Evolutionary conservation across 2,113 vertebrate species (phyloP), one percentile per base, ranked within the genome.

Genomic region (Seriola aureovittata): DNA sequence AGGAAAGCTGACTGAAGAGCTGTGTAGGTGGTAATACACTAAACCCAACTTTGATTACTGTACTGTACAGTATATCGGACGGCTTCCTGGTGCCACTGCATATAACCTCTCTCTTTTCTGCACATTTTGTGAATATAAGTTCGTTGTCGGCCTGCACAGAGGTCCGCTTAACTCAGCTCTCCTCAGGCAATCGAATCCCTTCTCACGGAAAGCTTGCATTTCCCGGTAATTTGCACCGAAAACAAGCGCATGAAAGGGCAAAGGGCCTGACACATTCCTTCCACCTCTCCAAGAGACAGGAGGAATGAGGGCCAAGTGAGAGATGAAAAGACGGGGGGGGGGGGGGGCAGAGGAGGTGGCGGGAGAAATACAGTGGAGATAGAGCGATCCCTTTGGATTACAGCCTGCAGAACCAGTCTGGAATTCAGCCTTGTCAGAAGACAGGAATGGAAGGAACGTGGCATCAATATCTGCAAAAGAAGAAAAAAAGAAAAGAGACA

Each of bases 181-280:
- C 23, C 50, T 13, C 60, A 57, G 44, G 36, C 17, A 23, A 42
- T 40, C 16, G 19, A n/a, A 46, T n/a, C 36, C 8, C 7, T 63
- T 62, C 65, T 63, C 65, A 72, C 19, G 19, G 66, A 80, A 32
- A 64, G 52, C 59, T 67, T 70, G 29, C 21, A 46, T 81, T 82
- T 75, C 3, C 52, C 19, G 1, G 68, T 44, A 63, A 82, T 67
- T 63, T 42, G 40, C 34, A 60, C 12, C 7, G 25, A 55, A 72
- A 80, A 68, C 17, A 64, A 63, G 72, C 21, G 55, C 29, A 66
- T 19, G 0, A 84, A 84, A 81, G 66, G 65, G 81, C 75, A 78
- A 73, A 82, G 23, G 78, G 55, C 72, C 74, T 63, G 88, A 88
- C 72, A 81, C 84, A 90, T 92, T 91, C 91, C 86, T 93, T 89